Evolutionary conservation across 2,113 vertebrate genomes (phyloP).

Genomic region (Chaetops frenatus): DNA sequence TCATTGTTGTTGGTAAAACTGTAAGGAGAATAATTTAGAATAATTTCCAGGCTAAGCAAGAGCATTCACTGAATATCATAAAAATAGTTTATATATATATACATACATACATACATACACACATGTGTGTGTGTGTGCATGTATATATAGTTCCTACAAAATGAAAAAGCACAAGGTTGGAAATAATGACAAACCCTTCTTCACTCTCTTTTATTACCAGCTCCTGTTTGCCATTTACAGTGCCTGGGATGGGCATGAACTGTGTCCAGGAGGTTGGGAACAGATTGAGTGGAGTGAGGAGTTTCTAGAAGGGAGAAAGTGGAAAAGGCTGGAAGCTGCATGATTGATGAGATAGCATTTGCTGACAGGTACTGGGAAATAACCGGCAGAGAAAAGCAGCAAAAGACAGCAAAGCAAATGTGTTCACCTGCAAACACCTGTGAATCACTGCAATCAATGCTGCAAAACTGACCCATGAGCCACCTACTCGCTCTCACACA

Average conservation of each 20-base stretch:
- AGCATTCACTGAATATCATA: not conserved
- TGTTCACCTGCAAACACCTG: not conserved
- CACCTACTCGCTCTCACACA: fast-evolving
- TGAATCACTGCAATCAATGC: not conserved
- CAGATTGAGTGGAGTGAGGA: not conserved
- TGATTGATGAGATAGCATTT: not conserved
- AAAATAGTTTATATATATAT: not conserved
- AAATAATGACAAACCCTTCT: not conserved
- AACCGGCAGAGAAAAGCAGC: not conserved
- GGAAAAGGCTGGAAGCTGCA: not conserved
- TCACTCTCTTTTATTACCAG: not conserved
- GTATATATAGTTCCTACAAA: not conserved
- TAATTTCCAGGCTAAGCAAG: not conserved
- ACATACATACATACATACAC: fast-evolving
- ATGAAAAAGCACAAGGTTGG: not conserved
- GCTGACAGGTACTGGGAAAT: not conserved
- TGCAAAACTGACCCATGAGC: not conserved
- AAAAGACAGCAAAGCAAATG: not conserved
- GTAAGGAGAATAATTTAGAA: not conserved
- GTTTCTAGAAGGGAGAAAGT: not conserved
- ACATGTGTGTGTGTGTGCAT: too few relatives aligned
- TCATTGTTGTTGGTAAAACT: not conserved
- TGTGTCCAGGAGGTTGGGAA: not conserved
- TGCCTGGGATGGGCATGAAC: not conserved
- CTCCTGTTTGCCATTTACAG: not conserved